These are phyloP conservation scores for Trichosurus vulpecula DNA, from an alignment of 2,797 vertebrate genomes.

Conservation along the genomic window DNA sequence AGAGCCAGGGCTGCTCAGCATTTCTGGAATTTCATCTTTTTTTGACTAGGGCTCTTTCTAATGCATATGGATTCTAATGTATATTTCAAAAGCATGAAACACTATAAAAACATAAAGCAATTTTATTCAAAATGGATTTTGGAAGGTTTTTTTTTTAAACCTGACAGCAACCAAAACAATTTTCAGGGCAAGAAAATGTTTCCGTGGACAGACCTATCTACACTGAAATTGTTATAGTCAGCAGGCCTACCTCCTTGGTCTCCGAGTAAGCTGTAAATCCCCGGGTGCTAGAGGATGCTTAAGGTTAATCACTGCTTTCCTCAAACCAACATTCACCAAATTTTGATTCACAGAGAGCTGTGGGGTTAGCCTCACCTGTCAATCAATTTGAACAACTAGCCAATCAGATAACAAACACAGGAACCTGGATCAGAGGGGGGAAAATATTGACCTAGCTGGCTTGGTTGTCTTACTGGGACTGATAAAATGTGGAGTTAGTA, in stretches of 20 bases:
- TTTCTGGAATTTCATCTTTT: not conserved
- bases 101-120: not conserved
- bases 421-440: constrained; percentile 1
- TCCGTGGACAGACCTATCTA: not conserved
- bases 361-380: constrained; percentile 18
- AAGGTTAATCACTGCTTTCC: not conserved
- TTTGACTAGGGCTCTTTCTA: not conserved
- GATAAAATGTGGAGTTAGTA: constrained; percentile 4
- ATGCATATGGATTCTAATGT: not conserved
- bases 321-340: not conserved
- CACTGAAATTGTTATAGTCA: not conserved
- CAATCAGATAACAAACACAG: constrained; percentile 19
- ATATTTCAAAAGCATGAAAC: not conserved
- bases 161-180: not conserved
- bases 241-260: not conserved
- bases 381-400: not conserved
- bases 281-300: not conserved
- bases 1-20: not conserved
- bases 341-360: constrained; percentile 10
- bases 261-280: not conserved
- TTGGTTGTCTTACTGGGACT: constrained; percentile 12
- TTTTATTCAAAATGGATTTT: not conserved
- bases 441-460: not conserved
- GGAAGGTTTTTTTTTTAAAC: not conserved
- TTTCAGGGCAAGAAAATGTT: not conserved